Evolutionary conservation across 1,140 invertebrate species (phyloP).

Genomic region (Trachymyrmex cornetzi): DNA sequence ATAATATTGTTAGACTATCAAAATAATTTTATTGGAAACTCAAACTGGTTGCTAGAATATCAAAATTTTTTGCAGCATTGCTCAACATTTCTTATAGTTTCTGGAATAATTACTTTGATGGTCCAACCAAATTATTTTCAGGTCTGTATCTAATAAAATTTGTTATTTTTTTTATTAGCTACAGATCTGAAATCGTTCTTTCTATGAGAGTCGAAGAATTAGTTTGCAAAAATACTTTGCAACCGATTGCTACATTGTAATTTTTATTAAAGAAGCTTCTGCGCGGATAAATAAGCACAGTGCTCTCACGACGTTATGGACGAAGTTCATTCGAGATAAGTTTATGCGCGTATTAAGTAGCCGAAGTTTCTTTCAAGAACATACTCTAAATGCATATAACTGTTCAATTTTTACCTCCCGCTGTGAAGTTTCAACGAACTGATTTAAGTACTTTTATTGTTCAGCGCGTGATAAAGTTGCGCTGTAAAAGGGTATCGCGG

Average conservation of each 20-base stretch:
- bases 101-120: too few species aligned
- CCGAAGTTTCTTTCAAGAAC: constrained; percentile 55
- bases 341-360: constrained; percentile 56
- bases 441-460: constrained; percentile 56
- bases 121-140: too few species aligned
- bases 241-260: background rate
- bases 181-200: too few species aligned
- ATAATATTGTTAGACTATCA: too few species aligned
- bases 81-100: too few species aligned
- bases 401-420: constrained; percentile 55
- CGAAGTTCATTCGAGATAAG: constrained; percentile 42
- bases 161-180: too few species aligned
- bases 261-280: constrained; percentile 14
- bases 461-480: background rate
- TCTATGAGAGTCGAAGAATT: background rate
- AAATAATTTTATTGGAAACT: too few species aligned
- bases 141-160: too few species aligned
- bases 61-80: too few species aligned
- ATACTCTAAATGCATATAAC: constrained; percentile 67
- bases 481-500: background rate
- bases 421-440: constrained; percentile 44
- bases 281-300: constrained; percentile 22
- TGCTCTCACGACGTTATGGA: background rate
- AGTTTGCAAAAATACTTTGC: background rate
- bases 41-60: too few species aligned